Base-by-base conservation (phyloP, 2,113 vertebrate genomes). In the Bos javanicus region DNA sequence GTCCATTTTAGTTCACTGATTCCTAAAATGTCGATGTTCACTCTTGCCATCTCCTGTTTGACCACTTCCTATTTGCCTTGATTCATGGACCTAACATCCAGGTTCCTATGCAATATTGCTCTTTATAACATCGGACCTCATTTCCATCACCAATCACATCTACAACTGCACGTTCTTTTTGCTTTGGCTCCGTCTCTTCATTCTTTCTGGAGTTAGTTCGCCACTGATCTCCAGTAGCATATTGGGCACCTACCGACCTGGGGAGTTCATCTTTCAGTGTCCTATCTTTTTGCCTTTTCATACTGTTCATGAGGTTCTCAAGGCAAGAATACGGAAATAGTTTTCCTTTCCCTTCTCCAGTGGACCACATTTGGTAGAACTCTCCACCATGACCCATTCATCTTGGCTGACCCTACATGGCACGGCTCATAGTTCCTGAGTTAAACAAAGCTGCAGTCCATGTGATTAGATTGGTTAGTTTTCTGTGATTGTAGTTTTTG, bases 121-220 rank as follows among this genome's bases (percentile, higher is more conserved):
- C 19, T 36, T 23, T 64, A n/a, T 3, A 64, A 9, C 9, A 11
- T 71, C 0, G 0, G 8, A 71, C 64, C 64, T 71, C 2, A 2
- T 19, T 71, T 36, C 64, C 64, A 36, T 36, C n/a, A 71, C n/a
- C 64, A 71, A 5, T 71, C 17, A 36, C 4, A 71, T 71, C n/a
- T 5, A 36, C 64, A 36, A 36, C 17, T 1, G 5, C n/a, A 21
- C 21, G 2, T 36, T 71, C 17, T 21, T 71, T 23, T 36, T 71
- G 64, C 64, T 71, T 36, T 71, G n/a, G 9, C 19, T 71, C n/a
- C 19, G 0, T 21, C 4, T 6, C n/a, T 71, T 36, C 64, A 21
- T 71, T 71, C 17, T 23, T 71, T 71, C n/a, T 71, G 64, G 19
- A 71, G 19, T 71, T 71, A 21, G 4, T 71, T 36, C 19, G 21